These are phyloP conservation scores for Nemoura dubitans DNA, from an alignment of 2,888 invertebrate genomes.

Conservation along the genomic window DNA sequence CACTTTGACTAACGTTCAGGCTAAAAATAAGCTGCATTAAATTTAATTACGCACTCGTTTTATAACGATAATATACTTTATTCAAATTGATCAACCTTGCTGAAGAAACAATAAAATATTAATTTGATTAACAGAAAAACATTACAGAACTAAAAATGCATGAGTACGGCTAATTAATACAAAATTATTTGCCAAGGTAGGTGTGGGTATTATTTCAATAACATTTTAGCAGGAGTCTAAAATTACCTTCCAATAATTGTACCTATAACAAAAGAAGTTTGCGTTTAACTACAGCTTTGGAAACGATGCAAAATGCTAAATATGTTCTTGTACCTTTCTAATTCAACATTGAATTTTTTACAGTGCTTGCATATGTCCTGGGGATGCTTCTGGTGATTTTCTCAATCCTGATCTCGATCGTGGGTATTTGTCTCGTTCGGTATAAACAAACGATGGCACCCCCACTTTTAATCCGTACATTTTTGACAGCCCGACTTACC, in stretches of 20 bases:
- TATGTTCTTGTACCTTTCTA: background rate
- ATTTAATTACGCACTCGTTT: background rate
- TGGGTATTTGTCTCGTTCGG: constrained; percentile 39
- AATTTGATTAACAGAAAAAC: background rate
- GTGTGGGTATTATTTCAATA: too few species aligned
- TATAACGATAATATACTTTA: background rate
- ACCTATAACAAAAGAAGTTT: too few species aligned
- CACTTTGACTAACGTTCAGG: background rate
- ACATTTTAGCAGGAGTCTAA: too few species aligned
- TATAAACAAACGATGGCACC: background rate
- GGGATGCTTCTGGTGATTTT: constrained; percentile 34
- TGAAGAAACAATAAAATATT: background rate
- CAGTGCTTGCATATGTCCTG: constrained; percentile 39
- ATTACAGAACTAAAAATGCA: background rate
- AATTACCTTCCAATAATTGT: too few species aligned
- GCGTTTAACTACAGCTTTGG: background rate
- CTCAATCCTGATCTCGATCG: constrained; percentile 34
- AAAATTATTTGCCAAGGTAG: background rate
- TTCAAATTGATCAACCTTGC: background rate
- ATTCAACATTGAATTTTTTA: background rate
- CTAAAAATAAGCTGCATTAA: background rate
- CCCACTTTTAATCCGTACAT: constrained; percentile 13
- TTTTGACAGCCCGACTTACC: background rate
- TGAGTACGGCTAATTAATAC: background rate
- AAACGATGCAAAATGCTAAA: background rate